Evolutionary conservation across 2,113 vertebrate species (phyloP).

Genomic region (Aleadryas rufinucha): DNA sequence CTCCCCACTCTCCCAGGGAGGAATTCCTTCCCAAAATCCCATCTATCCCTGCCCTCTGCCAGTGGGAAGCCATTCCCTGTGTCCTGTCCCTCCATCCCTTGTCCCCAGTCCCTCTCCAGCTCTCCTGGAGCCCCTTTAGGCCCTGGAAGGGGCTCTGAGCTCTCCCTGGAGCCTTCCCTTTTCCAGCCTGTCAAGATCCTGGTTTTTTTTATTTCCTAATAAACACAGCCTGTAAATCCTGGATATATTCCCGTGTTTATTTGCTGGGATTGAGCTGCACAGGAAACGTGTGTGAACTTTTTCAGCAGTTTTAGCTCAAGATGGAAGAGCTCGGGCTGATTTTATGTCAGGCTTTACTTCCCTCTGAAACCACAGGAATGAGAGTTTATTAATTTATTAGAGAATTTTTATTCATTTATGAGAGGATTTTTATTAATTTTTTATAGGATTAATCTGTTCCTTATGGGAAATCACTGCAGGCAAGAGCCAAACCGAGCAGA

Average conservation of each 20-base stretch:
- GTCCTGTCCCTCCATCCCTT: not conserved
- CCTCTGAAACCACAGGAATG: not conserved
- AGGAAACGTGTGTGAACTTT: not conserved
- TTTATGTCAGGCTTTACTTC: not conserved
- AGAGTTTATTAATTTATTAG: not conserved
- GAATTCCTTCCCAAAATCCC: not conserved
- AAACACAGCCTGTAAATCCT: not conserved
- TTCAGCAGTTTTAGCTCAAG: not conserved
- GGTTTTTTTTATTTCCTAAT: not conserved
- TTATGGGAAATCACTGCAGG: not conserved
- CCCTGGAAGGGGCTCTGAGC: not conserved
- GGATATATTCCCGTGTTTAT: not conserved
- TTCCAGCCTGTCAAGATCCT: not conserved
- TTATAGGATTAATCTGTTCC: not conserved
- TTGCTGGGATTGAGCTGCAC: not conserved
- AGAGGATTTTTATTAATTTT: not conserved
- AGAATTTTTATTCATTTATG: not conserved
- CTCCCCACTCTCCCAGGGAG: fast-evolving
- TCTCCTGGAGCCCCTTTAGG: not conserved
- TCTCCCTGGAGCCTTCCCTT: not conserved
- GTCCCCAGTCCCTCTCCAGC: not conserved
- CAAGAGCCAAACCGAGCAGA: not conserved
- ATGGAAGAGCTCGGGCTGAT: not conserved
- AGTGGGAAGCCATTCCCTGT: not conserved
- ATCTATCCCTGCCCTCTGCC: not conserved